Base-by-base conservation (phyloP, 2,888 invertebrate genomes). In the Zele albiditarsus region DNA sequence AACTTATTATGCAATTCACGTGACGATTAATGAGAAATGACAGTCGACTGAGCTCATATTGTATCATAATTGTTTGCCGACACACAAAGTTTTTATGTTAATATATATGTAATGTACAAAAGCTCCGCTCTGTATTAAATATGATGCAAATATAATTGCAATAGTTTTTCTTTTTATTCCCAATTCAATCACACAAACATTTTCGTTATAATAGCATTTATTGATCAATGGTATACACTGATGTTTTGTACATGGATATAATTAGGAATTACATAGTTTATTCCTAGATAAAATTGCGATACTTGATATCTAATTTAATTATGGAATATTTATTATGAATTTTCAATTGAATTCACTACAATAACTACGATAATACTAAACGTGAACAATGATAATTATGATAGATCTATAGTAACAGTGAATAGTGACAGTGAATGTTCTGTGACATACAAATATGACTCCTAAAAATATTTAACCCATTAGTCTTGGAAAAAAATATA, bases 131-230 rank as follows among this genome's bases (percentile, higher is more conserved):
- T 57, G 62, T 10, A 71, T 38, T 58, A 42, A 71, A n/a, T 25
- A 14, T n/a, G 27, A 33, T 49, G 58, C 68, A 53, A 20, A 73
- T 62, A 73, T 70, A 65, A 25, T 8, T 33, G 74, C 23, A n/a
- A n/a, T 49, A 53, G 25, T 58, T 66, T 33, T 57, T 66, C 66
- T 27, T 33, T 53, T 63, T 38, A 33, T 65, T 76, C 83, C 85
- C 85, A 85, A 86, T 85, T 85, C 85, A 86, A 85, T 86, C 86
- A 86, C 83, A 80, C 83, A 6, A 46, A 46, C 8, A 46, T 67
- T n/a, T 49, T 46, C 46, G 10, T 67, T 10, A 60, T 28, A 27
- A 16, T 77, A 71, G n/a, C n/a, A 66, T 58, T 65, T 49, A 66
- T 73, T 73, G 49, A 60, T 73, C 67, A 73, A 73, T 73, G 73